Percentiles rank a stretch among this genome's conserved stretches.
These are phyloP conservation scores for Marcusenius ussheri DNA, from an alignment of 2,113 vertebrate genomes.

Conservation along the genomic window DNA sequence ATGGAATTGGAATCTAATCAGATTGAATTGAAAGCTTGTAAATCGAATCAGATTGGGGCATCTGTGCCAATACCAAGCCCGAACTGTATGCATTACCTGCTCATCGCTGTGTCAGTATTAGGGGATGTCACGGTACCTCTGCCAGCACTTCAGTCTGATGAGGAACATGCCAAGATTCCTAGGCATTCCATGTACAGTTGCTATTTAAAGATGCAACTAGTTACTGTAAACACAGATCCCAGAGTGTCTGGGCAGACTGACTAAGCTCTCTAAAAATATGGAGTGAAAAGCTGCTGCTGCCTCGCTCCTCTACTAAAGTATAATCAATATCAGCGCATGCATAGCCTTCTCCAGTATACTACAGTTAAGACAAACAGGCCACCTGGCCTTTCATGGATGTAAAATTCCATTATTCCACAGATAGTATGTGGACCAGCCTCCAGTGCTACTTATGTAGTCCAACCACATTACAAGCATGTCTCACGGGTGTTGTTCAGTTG, in stretches of 20 bases:
- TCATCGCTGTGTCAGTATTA: neutral
- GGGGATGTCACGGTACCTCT: neutral
- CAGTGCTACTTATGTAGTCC: neutral
- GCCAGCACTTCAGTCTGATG: neutral
- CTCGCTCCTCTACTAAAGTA: neutral
- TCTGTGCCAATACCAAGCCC: neutral
- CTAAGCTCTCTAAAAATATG: slow-evolving; percentile 28
- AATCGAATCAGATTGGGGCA: neutral
- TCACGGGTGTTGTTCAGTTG: neutral
- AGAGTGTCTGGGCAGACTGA: neutral
- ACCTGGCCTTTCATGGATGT: neutral
- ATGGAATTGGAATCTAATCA: neutral
- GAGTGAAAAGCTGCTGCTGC: slow-evolving; percentile 2
- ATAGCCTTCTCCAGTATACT: neutral
- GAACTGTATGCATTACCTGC: neutral
- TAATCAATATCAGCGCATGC: neutral
- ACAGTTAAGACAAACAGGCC: neutral
- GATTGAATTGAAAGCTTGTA: neutral
- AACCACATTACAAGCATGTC: neutral
- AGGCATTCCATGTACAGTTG: neutral
- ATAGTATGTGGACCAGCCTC: neutral
- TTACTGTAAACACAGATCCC: slow-evolving; percentile 45
- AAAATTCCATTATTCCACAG: neutral
- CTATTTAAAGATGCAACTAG: slow-evolving; percentile 33
- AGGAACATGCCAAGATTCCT: neutral